Evolutionary conservation across 2,113 vertebrate genomes (phyloP), one percentile per base, ranked within the genome.

Genomic region (Aramus guarauna): DNA sequence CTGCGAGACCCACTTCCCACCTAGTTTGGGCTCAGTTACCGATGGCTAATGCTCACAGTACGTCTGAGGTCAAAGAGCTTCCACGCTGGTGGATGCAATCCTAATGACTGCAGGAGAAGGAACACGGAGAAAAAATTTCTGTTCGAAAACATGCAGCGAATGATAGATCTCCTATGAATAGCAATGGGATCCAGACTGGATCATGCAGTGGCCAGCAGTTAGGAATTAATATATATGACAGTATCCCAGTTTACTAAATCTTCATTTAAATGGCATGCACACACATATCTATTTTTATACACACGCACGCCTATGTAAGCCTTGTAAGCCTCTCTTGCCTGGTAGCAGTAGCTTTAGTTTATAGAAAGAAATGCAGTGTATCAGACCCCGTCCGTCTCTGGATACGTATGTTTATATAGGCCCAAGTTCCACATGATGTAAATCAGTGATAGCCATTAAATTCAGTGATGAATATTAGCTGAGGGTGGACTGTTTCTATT

Each of bases 401-500:
- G 73, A 56, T 87, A 67, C 0, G 0, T 78, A 0, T 89, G 84
- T 93, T 96, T 93, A 71, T 36, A 30, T 11, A 63, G 69, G 77
- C 81, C 17, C 16, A 39, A 78, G 59, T 75, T 93, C 47, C 56
- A 48, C 5, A 5, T 45, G 68, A 48, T 87, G 75, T 87, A 85
- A 90, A 79, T 91, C 91, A 69, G 73, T n/a, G 71, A 73, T 58
- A 66, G 63, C 69, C 32, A 15, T 69, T 91, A 58, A 48, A 79
- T 73, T 45, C 58, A 37, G 80, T 66, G 91, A 83, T 63, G 80
- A 68, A 94, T 91, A 62, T 37, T 75, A 87, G 91, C 73, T 80
- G 89, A 87, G 45, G 59, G 80, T 50, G 37, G 62, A 58, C 88
- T 69, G 89, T 26, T 92, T 85, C 95, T 95, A 85, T 96, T 94